Conservation (phyloP, 2,888 invertebrate species). For the Pteria penguin region DNA sequence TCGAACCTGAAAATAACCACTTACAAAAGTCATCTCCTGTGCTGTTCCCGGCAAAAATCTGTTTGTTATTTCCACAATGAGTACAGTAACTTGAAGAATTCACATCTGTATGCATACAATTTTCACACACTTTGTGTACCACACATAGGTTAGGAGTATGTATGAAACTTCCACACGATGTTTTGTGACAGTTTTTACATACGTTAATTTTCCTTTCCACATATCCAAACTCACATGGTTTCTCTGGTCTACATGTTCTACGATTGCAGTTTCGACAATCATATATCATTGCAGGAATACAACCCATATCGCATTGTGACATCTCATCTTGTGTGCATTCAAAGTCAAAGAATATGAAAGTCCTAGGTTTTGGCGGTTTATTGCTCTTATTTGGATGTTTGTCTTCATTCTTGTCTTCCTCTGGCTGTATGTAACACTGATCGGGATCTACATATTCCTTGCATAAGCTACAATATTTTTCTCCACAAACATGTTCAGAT, state of each 20-base stretch:
- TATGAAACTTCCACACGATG: slow-evolving; percentile 40
- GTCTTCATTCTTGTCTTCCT: neutral
- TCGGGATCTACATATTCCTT: slow-evolving; percentile 32
- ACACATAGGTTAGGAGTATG: slow-evolving; percentile 38
- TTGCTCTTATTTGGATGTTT: neutral
- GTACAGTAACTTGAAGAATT: slow-evolving; percentile 9
- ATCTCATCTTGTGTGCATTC: slow-evolving; percentile 30
- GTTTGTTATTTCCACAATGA: slow-evolving; percentile 20
- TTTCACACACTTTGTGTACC: slow-evolving; percentile 32
- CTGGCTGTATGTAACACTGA: slow-evolving; percentile 45
- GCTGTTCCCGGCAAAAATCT: slow-evolving; percentile 34
- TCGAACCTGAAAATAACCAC: neutral
- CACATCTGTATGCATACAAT: slow-evolving; percentile 15
- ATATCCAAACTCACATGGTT: too few relatives aligned
- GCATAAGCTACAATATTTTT: slow-evolving; percentile 36
- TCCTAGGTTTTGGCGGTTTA: neutral
- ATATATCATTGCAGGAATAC: neutral
- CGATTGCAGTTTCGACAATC: too few relatives aligned
- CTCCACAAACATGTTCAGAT: slow-evolving; percentile 27
- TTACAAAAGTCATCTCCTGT: neutral
- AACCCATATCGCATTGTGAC: slow-evolving; percentile 4
- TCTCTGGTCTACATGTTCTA: too few relatives aligned
- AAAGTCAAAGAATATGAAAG: slow-evolving; percentile 26
- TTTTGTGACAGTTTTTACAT: slow-evolving; percentile 32
- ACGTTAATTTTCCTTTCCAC: neutral